Evolutionary conservation across 2,113 vertebrate genomes (phyloP).

Genomic region (Nothocercus nigrocapillus): DNA sequence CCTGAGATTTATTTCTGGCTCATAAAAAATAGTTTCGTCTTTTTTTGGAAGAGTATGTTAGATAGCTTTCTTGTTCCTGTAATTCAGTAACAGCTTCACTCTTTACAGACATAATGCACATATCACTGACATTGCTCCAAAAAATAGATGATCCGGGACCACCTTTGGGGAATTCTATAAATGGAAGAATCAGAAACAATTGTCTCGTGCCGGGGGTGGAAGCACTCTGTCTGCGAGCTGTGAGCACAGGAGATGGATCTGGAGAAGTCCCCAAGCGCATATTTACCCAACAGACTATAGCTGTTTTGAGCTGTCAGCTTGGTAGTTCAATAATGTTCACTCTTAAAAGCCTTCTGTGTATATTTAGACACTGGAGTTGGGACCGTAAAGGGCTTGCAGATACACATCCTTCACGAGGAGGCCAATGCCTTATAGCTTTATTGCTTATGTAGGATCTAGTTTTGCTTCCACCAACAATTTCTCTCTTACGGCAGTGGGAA

Average conservation of each 20-base stretch:
- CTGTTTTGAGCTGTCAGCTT: not conserved
- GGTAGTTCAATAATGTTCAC: not conserved
- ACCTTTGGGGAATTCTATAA: slow-evolving; percentile 51
- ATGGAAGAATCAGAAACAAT: not conserved
- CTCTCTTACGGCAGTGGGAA: not conserved
- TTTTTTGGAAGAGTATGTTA: not conserved
- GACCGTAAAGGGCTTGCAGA: not conserved
- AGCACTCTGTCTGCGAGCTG: not conserved
- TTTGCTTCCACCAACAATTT: not conserved
- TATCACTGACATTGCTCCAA: slow-evolving; percentile 22
- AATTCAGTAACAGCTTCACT: not conserved
- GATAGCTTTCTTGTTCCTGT: not conserved
- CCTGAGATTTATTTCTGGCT: slow-evolving; percentile 35
- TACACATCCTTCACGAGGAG: not conserved
- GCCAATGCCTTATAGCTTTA: not conserved
- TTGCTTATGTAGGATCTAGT: not conserved
- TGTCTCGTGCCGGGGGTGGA: not conserved
- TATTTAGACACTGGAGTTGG: not conserved
- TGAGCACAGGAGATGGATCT: slow-evolving; percentile 1
- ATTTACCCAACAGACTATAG: not conserved
- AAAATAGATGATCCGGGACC: slow-evolving; percentile 30
- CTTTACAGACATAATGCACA: slow-evolving; percentile 11
- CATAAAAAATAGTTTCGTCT: slow-evolving; percentile 26
- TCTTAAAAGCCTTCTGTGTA: not conserved
- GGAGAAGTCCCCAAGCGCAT: not conserved